A percentile compares a stretch with the other conserved stretches of the same genome.
Conservation (phyloP, 2,797 vertebrate genomes). For the Microhierax caerulescens region DNA sequence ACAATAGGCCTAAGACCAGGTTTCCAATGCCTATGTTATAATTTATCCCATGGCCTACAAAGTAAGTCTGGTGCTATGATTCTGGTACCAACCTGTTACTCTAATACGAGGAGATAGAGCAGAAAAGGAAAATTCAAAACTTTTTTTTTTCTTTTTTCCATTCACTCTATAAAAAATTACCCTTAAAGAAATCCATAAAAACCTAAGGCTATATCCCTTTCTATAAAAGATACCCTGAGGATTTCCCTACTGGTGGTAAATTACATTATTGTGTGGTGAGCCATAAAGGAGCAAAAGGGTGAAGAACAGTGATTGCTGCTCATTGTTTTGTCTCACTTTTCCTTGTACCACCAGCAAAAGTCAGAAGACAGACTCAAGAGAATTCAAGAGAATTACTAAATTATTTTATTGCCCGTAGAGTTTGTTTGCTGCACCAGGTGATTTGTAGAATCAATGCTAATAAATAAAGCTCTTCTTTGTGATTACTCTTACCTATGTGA, state of each 20-base stretch:
- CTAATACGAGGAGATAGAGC: neutral
- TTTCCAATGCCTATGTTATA: neutral
- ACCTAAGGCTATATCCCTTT: neutral
- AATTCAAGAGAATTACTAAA: constrained; percentile 11
- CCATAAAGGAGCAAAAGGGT: constrained; percentile 39
- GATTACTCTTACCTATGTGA: constrained; percentile 46
- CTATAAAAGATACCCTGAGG: neutral
- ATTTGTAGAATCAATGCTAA: constrained; percentile 42
- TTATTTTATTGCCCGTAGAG: neutral
- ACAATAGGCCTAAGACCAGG: neutral
- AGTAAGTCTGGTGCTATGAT: neutral
- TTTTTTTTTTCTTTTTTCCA: neutral
- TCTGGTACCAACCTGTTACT: neutral
- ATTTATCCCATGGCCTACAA: neutral
- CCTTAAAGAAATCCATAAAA: neutral
- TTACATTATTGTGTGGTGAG: constrained; percentile 25
- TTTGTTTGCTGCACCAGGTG: constrained; percentile 13
- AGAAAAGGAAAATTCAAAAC: neutral
- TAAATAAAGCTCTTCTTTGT: constrained; percentile 37
- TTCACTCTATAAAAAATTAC: neutral
- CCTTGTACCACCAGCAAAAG: neutral
- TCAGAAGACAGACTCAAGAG: neutral
- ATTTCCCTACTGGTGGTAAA: constrained; percentile 11
- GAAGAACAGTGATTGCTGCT: constrained; percentile 26
- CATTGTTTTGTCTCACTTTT: constrained; percentile 5